phyloP scores from a whole-genome alignment of 2,113 vertebrate genomes.

The Urocynchramus pylzowi region DNA sequence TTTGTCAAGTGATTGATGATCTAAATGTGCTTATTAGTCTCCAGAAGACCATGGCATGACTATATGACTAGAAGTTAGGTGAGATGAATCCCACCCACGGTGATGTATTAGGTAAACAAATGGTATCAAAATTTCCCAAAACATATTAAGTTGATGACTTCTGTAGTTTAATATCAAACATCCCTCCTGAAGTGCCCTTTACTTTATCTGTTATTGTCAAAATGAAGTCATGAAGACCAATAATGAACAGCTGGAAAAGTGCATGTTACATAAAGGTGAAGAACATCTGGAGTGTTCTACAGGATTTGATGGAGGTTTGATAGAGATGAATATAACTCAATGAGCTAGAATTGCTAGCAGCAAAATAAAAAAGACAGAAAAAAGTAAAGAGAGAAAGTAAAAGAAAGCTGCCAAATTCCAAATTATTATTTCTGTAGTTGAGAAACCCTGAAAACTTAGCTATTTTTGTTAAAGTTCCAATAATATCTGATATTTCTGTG shows the following conservation, averaged over 20 bases:
- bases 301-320: neutral
- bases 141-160: constrained; percentile 30
- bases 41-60: neutral
- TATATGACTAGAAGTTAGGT: neutral
- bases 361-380: neutral
- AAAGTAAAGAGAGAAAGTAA: neutral
- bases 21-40: constrained; percentile 21
- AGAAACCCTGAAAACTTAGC: constrained; percentile 43
- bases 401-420: neutral
- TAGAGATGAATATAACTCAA: constrained; percentile 13
- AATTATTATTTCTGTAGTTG: neutral
- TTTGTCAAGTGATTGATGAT: neutral
- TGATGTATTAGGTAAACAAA: constrained; percentile 56
- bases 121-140: constrained; percentile 36
- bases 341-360: neutral
- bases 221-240: neutral
- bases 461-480: constrained; percentile 47
- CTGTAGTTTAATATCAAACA: constrained; percentile 52
- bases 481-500: neutral
- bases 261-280: neutral
- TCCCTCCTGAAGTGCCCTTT: constrained; percentile 58
- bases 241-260: neutral
- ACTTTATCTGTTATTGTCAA: neutral
- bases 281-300: neutral
- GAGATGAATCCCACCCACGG: neutral